Conservation (phyloP, 2,888 invertebrate genomes). For the Atrina japonica region DNA sequence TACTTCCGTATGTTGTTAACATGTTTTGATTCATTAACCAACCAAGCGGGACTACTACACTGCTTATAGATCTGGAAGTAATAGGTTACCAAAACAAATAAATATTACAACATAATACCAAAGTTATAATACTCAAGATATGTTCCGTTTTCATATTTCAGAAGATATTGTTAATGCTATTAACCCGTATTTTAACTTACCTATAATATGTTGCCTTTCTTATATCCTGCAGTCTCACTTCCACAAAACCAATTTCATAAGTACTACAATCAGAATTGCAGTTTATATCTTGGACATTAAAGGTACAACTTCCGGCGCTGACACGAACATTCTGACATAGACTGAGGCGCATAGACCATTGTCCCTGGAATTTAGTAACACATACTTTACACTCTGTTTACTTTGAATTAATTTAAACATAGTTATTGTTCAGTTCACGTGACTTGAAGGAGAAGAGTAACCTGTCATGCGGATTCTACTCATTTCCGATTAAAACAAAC, state of each 20-base stretch:
- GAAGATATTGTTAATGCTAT: neutral
- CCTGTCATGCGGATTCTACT: too few species aligned
- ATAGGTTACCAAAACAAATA: too few species aligned
- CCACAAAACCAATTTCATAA: conserved; percentile 64
- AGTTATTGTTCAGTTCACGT: too few species aligned
- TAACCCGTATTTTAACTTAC: conserved; percentile 45
- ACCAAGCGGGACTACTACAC: conserved; percentile 66
- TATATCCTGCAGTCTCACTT: conserved; percentile 51
- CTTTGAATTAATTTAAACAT: too few species aligned
- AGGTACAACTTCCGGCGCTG: conserved; percentile 41
- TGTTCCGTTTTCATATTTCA: neutral
- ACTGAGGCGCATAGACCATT: conserved; percentile 8
- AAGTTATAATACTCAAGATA: too few species aligned
- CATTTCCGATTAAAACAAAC: too few species aligned
- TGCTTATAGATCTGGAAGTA: conserved; percentile 65
- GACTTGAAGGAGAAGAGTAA: too few species aligned
- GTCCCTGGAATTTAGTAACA: conserved; percentile 9
- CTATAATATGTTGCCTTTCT: conserved; percentile 44
- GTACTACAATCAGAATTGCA: conserved; percentile 62
- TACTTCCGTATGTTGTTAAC: conserved; percentile 83
- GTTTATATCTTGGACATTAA: conserved; percentile 49
- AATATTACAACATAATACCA: neutral
- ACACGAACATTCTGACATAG: conserved; percentile 5
- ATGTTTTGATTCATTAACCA: conserved; percentile 69
- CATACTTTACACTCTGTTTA: too few species aligned